These are phyloP conservation scores for Eulemur macaco DNA, from an alignment of 2,113 vertebrate genomes.

Conservation along the genomic window DNA sequence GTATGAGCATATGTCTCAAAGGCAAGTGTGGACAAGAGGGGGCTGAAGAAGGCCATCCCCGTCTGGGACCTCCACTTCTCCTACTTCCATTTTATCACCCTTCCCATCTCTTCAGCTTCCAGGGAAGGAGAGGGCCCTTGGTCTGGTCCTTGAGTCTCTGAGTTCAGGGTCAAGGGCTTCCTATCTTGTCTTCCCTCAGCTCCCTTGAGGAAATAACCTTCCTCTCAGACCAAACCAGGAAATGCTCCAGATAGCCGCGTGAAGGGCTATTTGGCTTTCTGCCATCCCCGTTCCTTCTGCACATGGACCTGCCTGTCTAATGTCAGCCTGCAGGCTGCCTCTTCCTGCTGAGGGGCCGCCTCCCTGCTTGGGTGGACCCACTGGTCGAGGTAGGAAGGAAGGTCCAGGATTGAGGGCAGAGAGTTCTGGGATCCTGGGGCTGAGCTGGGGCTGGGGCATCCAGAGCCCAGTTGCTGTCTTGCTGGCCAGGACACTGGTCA, in stretches of 20 bases:
- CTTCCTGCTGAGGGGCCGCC: neutral
- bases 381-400: neutral
- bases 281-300: neutral
- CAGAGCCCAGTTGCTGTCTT: neutral
- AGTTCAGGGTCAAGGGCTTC: neutral
- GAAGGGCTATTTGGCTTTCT: neutral
- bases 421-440: neutral
- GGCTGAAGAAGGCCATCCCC: neutral
- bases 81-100: neutral
- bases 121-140: neutral
- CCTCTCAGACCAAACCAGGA: neutral
- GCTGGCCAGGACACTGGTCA: neutral
- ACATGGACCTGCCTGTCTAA: neutral
- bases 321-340: neutral
- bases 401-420: neutral
- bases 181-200: neutral
- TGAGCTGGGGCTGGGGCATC: neutral
- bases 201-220: neutral
- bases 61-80: neutral
- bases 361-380: neutral
- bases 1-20: neutral
- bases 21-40: neutral
- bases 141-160: neutral
- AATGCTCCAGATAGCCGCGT: neutral
- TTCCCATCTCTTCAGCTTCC: neutral